Evolutionary conservation across 2,888 invertebrate genomes (phyloP), one percentile per base, ranked within the genome.

Genomic region (Diplazon laetatorius): DNA sequence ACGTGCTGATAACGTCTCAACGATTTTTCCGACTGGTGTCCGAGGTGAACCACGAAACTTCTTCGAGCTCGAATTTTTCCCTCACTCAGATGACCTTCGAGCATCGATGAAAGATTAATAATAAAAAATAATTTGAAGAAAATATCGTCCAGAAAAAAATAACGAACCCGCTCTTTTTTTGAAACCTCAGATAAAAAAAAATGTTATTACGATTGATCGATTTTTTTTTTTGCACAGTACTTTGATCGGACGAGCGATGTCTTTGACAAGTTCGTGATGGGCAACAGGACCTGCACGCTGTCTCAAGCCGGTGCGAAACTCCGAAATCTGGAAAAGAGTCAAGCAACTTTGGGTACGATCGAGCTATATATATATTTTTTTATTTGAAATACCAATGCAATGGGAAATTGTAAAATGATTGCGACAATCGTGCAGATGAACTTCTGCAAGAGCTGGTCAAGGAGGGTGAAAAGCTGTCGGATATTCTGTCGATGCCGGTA

Each of bases 391-490:
- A 14, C 8, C 20, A 37, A 65, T 42, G 6, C 39, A 22, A 35
- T 20, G 39, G 30, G 6, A 30, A 30, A 30, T 30, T 30, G 6
- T 30, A 5, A 5, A 30, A 5, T 30, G 30, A 5, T 48, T n/a
- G n/a, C 55, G 16, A 46, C 46, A 50, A 44, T 37, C 70, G 14
- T 85, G n/a, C 85, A 96, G 96, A 94, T 87, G 91, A 91, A 70
- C 91, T 95, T 81, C 95, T 95, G 89, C 92, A 93, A 78, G 94
- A 95, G 87, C 92, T 95, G 80, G 92, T 94, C 69, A 93, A 93
- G 85, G 95, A 95, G 91, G 96, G 96, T 9, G 95, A 96, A 89
- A 95, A 95, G 88, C 92, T 96, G 66, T 94, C 95, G 76, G 96
- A 96, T 87, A 94, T 96, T 91, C 92, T 96, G 83, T 94, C 95